Evolutionary conservation across 2,888 invertebrate species (phyloP).

Genomic region (Diarsia mendica): DNA sequence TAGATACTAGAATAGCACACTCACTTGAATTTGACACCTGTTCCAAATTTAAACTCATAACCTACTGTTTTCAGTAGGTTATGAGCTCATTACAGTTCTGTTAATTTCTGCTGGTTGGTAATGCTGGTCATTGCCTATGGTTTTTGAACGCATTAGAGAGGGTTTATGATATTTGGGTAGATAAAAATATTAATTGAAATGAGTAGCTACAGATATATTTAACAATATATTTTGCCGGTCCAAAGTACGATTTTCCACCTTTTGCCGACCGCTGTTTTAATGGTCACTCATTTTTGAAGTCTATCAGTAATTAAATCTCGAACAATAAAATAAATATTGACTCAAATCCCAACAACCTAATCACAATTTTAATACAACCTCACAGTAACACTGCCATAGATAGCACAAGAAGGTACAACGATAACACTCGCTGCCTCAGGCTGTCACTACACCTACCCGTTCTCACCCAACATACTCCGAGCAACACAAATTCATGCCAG

Average conservation of each 20-base stretch:
- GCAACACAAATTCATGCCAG: conserved; percentile 41
- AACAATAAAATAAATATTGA: background rate
- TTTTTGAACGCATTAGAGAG: too few relatives aligned
- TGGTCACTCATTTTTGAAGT: background rate
- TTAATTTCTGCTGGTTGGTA: too few relatives aligned
- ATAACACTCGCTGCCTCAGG: conserved; percentile 18
- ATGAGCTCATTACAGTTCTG: too few relatives aligned
- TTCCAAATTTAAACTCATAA: too few relatives aligned
- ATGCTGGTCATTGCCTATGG: too few relatives aligned
- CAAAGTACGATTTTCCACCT: background rate
- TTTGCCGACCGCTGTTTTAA: background rate
- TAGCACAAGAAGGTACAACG: background rate
- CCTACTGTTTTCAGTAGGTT: too few relatives aligned
- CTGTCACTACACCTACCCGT: background rate
- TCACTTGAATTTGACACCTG: too few relatives aligned
- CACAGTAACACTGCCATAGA: background rate
- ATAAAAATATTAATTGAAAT: too few relatives aligned
- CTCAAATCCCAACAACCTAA: background rate
- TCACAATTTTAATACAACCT: background rate
- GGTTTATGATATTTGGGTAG: too few relatives aligned
- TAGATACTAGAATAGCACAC: too few relatives aligned
- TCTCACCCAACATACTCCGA: conserved; percentile 9
- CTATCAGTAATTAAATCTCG: background rate
- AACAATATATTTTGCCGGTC: background rate
- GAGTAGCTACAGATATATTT: background rate